Conservation (phyloP, 2,797 vertebrate genomes). For the Muscicapa comitata region DNA sequence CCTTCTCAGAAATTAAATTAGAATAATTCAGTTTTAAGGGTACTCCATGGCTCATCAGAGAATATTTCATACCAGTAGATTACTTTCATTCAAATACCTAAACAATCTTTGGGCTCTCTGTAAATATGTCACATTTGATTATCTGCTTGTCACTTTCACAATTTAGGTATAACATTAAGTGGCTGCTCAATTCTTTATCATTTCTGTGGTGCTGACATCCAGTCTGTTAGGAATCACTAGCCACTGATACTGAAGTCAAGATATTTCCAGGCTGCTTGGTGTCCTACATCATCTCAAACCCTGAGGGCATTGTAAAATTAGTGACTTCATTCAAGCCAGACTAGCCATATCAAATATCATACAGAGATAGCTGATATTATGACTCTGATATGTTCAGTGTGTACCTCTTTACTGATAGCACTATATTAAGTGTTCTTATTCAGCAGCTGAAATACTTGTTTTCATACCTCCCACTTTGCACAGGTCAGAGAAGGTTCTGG, state of each 20-base stretch:
- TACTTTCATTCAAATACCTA: background rate
- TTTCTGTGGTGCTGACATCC: background rate
- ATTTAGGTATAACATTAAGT: background rate
- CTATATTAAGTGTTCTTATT: background rate
- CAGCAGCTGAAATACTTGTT: background rate
- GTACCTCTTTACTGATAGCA: background rate
- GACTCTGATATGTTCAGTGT: background rate
- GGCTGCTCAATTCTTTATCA: background rate
- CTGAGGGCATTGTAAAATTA: background rate
- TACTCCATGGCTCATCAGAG: background rate
- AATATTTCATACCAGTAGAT: background rate
- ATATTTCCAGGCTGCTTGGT: background rate
- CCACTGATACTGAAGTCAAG: background rate
- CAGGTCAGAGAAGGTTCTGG: background rate
- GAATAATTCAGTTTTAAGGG: background rate
- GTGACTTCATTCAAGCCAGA: background rate
- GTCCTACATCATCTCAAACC: background rate
- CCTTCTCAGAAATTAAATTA: background rate
- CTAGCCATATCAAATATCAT: background rate
- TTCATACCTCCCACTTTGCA: background rate
- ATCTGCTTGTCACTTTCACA: background rate
- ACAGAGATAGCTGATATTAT: background rate
- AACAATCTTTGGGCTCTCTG: background rate
- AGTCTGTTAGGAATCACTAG: background rate
- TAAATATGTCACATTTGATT: background rate